Evolutionary conservation across 2,797 vertebrate species (phyloP), one percentile per base, ranked within the genome.

Genomic region (Diglossa cyanea): DNA sequence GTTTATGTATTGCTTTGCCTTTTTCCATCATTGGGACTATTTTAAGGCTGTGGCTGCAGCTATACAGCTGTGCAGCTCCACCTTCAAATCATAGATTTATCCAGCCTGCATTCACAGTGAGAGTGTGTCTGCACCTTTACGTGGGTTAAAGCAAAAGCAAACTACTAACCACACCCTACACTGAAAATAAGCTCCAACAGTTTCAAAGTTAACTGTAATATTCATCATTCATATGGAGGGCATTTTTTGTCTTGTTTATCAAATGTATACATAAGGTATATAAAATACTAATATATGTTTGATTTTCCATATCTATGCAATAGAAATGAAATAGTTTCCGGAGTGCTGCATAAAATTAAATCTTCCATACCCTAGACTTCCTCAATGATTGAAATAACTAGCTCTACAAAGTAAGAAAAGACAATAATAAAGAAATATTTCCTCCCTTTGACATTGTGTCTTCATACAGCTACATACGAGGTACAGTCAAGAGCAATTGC

Each of bases 111-210:
- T 7, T 40, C 6, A 47, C 6, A 53, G 6, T 12, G 21, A 35
- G 17, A 33, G 3, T 37, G 47, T 73, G 19, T 25, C 24, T 62
- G 25, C 23, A 26, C 21, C 11, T 61, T 73, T 37, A 51, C 4
- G 0, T 26, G 18, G 7, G 2, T 42, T 72, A 25, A 67, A 79
- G 44, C 2, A 75, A 31, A 79, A 31, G 7, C 7, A 57, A 57
- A 33, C 8, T 4, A 7, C n/a, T 78, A 17, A 9, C 30, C 9
- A 11, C 4, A 62, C 1, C 3, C 7, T 1, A 33, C 13, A 17
- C 40, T 6, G 17, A 63, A 93, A 86, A 86, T n/a, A 81, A 75
- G 6, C 2, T 8, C 12, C 47, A 50, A 24, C 13, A 24, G 3
- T 73, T 90, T 79, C 55, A 82, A 50, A 65, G 10, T 3, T 51